phyloP scores from a whole-genome alignment of 2,888 invertebrate genomes.

The Pteria penguin region DNA sequence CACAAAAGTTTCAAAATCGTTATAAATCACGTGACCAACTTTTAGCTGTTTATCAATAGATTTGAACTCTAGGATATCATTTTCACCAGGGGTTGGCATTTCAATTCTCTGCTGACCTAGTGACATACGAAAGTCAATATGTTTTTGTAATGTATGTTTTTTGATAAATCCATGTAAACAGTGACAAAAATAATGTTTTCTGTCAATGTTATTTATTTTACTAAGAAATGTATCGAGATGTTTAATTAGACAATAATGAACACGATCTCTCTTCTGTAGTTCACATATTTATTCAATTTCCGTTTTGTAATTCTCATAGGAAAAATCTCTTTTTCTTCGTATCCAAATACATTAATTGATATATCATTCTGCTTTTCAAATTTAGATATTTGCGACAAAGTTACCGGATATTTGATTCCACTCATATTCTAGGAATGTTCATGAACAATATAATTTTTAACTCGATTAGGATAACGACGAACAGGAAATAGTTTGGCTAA shows the following conservation, averaged over 20 bases:
- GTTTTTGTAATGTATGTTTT: conserved; percentile 26
- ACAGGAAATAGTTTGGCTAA: conserved; percentile 18
- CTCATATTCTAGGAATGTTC: conserved; percentile 36
- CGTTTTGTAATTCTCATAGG: too few relatives aligned
- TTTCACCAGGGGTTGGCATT: conserved; percentile 37
- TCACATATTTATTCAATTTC: too few relatives aligned
- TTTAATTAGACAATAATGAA: too few relatives aligned
- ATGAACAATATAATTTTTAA: conserved; percentile 31
- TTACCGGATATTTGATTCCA: conserved; percentile 39
- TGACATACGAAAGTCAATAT: conserved; percentile 30
- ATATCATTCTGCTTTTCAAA: conserved; percentile 47
- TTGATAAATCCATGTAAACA: conserved; percentile 42
- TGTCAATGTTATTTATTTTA: conserved; percentile 23
- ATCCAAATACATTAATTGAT: conserved; percentile 48
- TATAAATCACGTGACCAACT: too few relatives aligned
- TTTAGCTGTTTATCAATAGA: too few relatives aligned
- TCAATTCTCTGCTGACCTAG: conserved; percentile 41
- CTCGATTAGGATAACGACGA: conserved; percentile 2
- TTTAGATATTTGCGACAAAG: conserved; percentile 36
- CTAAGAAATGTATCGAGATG: conserved; percentile 44
- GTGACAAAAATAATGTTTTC: conserved; percentile 34
- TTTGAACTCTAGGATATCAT: conserved; percentile 43
- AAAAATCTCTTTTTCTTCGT: conserved; percentile 41
- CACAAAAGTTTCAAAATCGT: conserved; percentile 46
- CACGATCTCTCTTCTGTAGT: too few relatives aligned